These are phyloP conservation scores for Gobius niger DNA, from an alignment of 2,113 vertebrate species.

Conservation along the genomic window DNA sequence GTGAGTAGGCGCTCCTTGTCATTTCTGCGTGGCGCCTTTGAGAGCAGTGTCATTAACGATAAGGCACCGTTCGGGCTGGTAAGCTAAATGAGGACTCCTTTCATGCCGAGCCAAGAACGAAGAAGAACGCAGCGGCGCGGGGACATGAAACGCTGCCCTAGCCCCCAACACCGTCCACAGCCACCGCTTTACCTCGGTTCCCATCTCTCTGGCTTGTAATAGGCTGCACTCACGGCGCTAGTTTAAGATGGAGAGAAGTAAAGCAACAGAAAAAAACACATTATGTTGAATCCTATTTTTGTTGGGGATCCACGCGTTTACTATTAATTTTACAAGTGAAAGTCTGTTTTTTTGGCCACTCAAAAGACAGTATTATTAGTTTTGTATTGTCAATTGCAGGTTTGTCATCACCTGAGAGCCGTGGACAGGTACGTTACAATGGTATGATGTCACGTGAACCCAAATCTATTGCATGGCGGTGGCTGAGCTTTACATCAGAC, in stretches of 20 bases:
- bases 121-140: conserved; percentile 41
- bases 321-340: too few relatives aligned
- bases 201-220: conserved; percentile 41
- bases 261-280: too few relatives aligned
- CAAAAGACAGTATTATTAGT: too few relatives aligned
- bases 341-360: too few relatives aligned
- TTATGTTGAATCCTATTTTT: too few relatives aligned
- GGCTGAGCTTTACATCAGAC: conserved; percentile 58
- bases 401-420: too few relatives aligned
- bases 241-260: too few relatives aligned
- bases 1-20: conserved; percentile 30
- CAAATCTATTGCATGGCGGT: conserved; percentile 10
- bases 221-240: conserved; percentile 17
- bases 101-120: conserved; percentile 62
- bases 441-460: too few relatives aligned
- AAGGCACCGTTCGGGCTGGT: conserved; percentile 61
- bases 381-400: too few relatives aligned
- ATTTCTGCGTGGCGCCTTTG: conserved; percentile 31
- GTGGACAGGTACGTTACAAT: too few relatives aligned
- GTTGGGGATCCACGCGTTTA: too few relatives aligned
- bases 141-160: conserved; percentile 51
- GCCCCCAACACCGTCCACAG: conserved; percentile 1
- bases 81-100: conserved; percentile 63
- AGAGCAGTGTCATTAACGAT: conserved; percentile 56
- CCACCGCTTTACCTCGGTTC: conserved; percentile 55